Evolutionary conservation across 2,797 vertebrate genomes (phyloP).

Genomic region (Parauchenoglanis ngamensis): DNA sequence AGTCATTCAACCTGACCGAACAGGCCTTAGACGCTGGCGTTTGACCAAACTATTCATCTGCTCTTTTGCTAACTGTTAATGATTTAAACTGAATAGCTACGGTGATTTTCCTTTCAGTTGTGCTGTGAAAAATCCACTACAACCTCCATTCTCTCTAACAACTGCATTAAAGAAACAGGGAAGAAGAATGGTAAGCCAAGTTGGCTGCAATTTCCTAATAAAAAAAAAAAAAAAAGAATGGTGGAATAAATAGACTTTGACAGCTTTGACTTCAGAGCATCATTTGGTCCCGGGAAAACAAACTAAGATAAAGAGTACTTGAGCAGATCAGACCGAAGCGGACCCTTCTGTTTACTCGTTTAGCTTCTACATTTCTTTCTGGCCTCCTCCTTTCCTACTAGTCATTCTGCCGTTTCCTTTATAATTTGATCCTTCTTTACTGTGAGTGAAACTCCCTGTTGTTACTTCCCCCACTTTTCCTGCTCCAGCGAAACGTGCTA

Average conservation of each 20-base stretch:
- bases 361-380: constrained; percentile 36
- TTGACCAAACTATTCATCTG: neutral
- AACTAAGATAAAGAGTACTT: neutral
- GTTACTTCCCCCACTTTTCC: constrained; percentile 33
- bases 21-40: neutral
- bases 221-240: neutral
- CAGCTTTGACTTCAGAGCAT: neutral
- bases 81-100: neutral
- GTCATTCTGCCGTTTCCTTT: constrained; percentile 46
- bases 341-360: constrained; percentile 28
- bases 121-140: neutral
- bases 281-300: neutral
- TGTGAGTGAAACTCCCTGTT: constrained; percentile 53
- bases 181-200: neutral
- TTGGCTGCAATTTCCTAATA: neutral
- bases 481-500: constrained; percentile 42
- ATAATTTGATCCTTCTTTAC: constrained; percentile 56
- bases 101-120: neutral
- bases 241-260: neutral
- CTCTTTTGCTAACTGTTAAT: neutral
- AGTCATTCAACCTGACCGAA: neutral
- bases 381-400: constrained; percentile 15
- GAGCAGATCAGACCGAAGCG: neutral
- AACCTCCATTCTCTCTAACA: neutral
- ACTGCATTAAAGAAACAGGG: neutral